Evolutionary conservation across 2,888 invertebrate genomes (phyloP), one percentile per base, ranked within the genome.

Genomic region (Girardia tigrina): DNA sequence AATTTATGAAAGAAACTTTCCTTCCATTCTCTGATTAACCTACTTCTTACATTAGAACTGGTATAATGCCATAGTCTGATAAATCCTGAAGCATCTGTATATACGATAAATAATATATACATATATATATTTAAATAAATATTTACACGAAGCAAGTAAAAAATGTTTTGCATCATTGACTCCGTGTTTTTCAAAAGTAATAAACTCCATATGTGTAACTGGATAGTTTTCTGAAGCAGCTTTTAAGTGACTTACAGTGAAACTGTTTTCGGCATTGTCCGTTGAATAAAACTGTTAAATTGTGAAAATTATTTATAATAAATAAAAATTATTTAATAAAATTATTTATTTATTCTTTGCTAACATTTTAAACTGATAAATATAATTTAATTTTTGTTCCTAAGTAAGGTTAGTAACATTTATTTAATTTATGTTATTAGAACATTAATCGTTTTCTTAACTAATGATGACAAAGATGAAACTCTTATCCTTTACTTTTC

Each of bases 11-110:
- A 36, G 16, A 36, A 36, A 26, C 12, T 6, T 27, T 70, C 70
- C 26, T 27, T 20, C 70, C 70, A 70, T 27, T 70, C 70, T 27
- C 70, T 20, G n/a, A 70, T 27, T 8, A 70, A 26, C 12, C 70
- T 20, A 70, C 70, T 70, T 27, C 26, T 70, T 27, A 23, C n/a
- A 23, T 20, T 70, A 8, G 70, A 23, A 23, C 70, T 27, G 70
- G 20, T 28, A 70, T 42, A 73, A 29, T 73, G 73, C 73, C 73
- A 73, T n/a, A 73, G 73, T 14, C 73, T 26, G 26, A 73, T 29
- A 26, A 70, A 70, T 28, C 73, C 73, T 4, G 73, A 69, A 14
- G 73, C 73, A 29, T 73, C 70, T 70, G 70, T 12, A 36, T 12
- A 12, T 36, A 12, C 12, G 36, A 36, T 36, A 36, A 36, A 36